Evolutionary conservation across 2,797 vertebrate species (phyloP).

Genomic region (Coendou prehensilis): DNA sequence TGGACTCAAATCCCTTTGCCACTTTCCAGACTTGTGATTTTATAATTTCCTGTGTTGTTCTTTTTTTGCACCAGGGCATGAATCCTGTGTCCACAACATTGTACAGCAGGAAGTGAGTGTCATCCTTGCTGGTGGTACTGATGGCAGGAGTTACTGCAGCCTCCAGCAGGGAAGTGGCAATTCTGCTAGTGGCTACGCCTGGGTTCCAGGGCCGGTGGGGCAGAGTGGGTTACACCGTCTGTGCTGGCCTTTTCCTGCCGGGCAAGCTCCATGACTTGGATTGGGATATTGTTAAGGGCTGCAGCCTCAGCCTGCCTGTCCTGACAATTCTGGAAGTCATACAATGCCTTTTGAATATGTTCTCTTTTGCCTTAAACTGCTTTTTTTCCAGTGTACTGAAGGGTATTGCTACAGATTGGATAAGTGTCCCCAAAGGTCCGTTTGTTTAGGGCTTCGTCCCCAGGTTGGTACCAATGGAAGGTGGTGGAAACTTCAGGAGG

Average conservation of each 20-base stretch:
- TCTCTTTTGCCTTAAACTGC: constrained; percentile 33
- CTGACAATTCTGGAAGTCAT: background rate
- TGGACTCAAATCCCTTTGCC: background rate
- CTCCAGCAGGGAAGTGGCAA: background rate
- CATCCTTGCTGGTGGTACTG: background rate
- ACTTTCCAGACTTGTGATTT: constrained; percentile 16
- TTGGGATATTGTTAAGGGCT: background rate
- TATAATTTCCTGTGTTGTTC: background rate
- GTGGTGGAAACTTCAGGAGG: background rate
- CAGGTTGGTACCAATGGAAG: background rate
- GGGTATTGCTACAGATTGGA: background rate
- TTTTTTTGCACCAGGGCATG: background rate
- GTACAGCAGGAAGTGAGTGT: background rate
- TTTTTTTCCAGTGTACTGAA: constrained; percentile 19
- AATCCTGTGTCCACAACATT: background rate
- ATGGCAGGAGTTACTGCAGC: background rate
- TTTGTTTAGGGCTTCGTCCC: background rate
- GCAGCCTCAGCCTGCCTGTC: background rate
- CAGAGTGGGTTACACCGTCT: background rate
- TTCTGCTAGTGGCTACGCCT: background rate
- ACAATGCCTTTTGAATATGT: constrained; percentile 38
- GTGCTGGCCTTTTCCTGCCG: background rate
- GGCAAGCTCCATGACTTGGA: background rate
- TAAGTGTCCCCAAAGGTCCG: background rate
- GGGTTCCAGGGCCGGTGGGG: background rate